Evolutionary conservation across 2,888 invertebrate genomes (phyloP), one percentile per base, ranked within the genome.

Genomic region (Parnassius glacialis): DNA sequence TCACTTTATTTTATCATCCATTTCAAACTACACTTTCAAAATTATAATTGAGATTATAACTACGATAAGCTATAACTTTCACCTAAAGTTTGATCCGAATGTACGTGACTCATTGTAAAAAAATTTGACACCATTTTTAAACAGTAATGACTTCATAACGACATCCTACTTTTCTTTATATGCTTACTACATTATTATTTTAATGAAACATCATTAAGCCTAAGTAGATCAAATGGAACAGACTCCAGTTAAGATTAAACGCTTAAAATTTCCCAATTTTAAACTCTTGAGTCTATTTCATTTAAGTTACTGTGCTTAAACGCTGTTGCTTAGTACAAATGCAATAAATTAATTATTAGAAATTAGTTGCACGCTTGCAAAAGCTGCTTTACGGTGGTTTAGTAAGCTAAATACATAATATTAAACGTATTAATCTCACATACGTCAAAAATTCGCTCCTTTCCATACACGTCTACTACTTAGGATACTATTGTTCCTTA

Each of bases 21-120:
- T 85, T 89, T 90, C 88, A 91, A 90, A 91, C 90, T 91, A 91
- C 90, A 90, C 86, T 84, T 87, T 87, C 86, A 85, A 87, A 87
- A 90, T 87, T 87, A 89, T 86, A 85, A 81, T 88, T 86, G 88
- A 34, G 34, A 87, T 89, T 90, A 90, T 87, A 87, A 89, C 89
- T 91, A 91, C 85, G 75, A 77, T 87, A 91, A 88, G 90, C 91
- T 90, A 89, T 89, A 86, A 84, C 71, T 83, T 87, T 87, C 84
- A 88, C 78, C 87, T 88, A 88, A 83, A 75, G 78, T 79, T 83
- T 80, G 79, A 83, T 76, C 79, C 76, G 76, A 81, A 83, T 76
- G 84, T 85, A 88, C 72, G 71, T 76, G 72, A 74, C 73, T 76
- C 79, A 76, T 78, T 77, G 81, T 34, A 20, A 81, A 86, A 82